Percentiles rank a stretch among this genome's conserved stretches.
These are phyloP conservation scores for Microcebus jonahi DNA, from an alignment of 2,113 vertebrate species.

Conservation along the genomic window DNA sequence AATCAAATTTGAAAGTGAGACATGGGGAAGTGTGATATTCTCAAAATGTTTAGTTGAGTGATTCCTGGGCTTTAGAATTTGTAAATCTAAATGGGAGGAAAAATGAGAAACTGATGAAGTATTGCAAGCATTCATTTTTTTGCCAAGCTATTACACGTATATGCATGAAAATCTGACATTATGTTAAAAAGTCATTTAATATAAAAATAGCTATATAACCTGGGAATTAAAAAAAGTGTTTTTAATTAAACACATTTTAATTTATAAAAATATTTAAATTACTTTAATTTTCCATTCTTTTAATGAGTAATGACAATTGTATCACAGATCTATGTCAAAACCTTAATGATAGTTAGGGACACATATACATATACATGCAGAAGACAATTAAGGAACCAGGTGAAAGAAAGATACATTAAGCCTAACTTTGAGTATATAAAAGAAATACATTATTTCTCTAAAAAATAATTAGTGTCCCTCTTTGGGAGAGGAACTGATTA, in stretches of 20 bases:
- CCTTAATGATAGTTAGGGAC: background rate
- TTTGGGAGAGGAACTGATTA: background rate
- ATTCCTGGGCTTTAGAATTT: background rate
- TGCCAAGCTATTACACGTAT: background rate
- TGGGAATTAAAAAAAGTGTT: background rate
- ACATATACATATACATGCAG: background rate
- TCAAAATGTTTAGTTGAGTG: background rate
- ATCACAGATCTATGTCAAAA: background rate
- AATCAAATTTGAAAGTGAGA: background rate
- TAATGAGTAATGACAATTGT: background rate
- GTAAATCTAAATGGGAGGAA: background rate
- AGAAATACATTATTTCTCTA: background rate
- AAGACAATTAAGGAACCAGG: background rate
- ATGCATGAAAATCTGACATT: background rate
- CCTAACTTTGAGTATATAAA: background rate
- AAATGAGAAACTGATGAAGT: background rate
- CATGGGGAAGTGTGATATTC: background rate
- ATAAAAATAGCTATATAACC: background rate
- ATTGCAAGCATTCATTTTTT: background rate
- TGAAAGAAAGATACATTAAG: background rate
- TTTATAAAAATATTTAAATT: background rate
- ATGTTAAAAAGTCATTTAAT: background rate
- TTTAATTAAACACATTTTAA: background rate
- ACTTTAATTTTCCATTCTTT: background rate
- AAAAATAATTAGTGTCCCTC: background rate